Evolutionary conservation across 2,888 invertebrate species (phyloP).

Genomic region (Lasioglossum leucozonium): DNA sequence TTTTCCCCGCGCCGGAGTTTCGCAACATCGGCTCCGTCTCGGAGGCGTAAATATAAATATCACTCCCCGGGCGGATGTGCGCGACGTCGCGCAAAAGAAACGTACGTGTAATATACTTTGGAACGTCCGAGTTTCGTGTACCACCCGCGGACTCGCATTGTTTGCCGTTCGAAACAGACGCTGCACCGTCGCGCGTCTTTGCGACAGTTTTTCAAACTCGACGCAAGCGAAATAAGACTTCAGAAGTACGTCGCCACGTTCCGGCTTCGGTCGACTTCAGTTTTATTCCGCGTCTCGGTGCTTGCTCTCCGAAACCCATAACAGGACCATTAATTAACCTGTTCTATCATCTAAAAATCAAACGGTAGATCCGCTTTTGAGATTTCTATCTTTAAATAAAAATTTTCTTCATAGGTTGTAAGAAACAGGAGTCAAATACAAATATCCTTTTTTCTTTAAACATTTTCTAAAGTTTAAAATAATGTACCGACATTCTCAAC

Average conservation of each 20-base stretch:
- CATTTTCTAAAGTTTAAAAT: no score
- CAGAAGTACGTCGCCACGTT: background rate
- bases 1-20: background rate
- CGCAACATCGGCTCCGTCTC: background rate
- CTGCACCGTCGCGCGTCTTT: background rate
- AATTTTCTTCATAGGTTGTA: no score
- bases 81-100: background rate
- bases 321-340: background rate
- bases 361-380: no score
- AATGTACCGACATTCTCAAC: no score
- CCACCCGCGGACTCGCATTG: background rate
- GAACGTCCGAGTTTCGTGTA: conserved; percentile 3
- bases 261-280: background rate
- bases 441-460: no score
- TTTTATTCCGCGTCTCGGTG: background rate
- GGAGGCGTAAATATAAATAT: conserved; percentile 2
- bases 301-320: background rate
- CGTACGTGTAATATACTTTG: background rate
- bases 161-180: background rate
- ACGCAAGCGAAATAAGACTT: background rate
- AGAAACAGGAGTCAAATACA: no score
- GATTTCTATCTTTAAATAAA: no score
- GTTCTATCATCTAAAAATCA: no score
- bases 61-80: background rate
- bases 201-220: background rate